Evolutionary conservation across 2,888 invertebrate genomes (phyloP).

Genomic region (Drosophila mettleri): DNA sequence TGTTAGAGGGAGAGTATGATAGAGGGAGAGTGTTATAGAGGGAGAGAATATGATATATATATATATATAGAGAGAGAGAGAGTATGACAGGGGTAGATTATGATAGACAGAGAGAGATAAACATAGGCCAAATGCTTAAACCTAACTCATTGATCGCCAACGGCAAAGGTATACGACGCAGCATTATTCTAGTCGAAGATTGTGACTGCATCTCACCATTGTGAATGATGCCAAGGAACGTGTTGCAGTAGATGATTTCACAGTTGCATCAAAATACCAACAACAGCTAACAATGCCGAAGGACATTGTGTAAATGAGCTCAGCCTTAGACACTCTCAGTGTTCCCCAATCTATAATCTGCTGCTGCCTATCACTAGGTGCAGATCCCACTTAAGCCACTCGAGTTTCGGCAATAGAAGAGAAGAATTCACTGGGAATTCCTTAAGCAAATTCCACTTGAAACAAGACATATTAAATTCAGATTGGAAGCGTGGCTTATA

Average conservation of each 20-base stretch:
- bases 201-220: constrained; percentile 54
- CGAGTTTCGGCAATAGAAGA: neutral
- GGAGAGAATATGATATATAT: no score
- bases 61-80: no score
- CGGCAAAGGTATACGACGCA: constrained; percentile 91
- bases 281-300: constrained; percentile 77
- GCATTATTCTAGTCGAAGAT: constrained; percentile 85
- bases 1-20: no score
- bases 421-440: neutral
- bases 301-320: no score
- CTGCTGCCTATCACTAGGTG: constrained; percentile 26
- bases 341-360: neutral
- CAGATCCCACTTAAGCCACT: constrained; percentile 1
- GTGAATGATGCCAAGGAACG: constrained; percentile 73
- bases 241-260: no score
- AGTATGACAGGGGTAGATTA: no score
- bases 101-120: no score
- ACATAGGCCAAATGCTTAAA: no score
- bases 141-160: constrained; percentile 96
- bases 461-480: neutral
- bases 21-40: no score
- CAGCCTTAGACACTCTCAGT: neutral
- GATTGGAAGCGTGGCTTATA: neutral
- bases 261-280: no score
- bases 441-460: constrained; percentile 4